Base-by-base conservation (phyloP, 37 sponge, comb jelly and placozoan species). In the Spongilla lacustris region DNA sequence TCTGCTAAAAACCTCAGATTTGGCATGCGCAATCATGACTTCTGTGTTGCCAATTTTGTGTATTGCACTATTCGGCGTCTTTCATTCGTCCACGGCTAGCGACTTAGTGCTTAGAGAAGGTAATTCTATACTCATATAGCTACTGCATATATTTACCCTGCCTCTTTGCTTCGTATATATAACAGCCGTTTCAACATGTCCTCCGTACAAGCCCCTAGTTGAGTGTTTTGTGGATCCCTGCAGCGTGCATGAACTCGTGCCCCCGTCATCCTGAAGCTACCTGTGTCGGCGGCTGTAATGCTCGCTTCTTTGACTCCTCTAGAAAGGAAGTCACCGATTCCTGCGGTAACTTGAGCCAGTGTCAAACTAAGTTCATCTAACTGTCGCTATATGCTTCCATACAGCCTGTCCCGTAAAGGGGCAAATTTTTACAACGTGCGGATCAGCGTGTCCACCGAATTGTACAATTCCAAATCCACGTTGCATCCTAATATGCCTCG, bases 231-330 rank as follows among this genome's bases (percentile, higher is more conserved):
- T 29, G 3, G 85, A 88, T 80, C 92, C 92, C 32, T 92, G 92
- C 76, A 67, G 34, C 27, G 37, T n/a, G n/a, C n/a, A n/a, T 76
- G 29, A 70, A 85, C 35, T 68, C 36, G 25, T 92, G 92, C 73
- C 85, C 81, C 36, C 79, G 85, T 67, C 81, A 88, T 49, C 92
- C 89, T 9, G 36, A 77, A 26, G 92, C 92, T 34, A 38, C 23
- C 25, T 92, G 92, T 74, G 68, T 29, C 12, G 92, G 92, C 28
- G 89, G 89, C 31, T 92, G 92, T 77, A 89, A 76, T 27, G 89
- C 89, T 35, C 77, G 84, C 38, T 89, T 83, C 78, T 89, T 83
- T 83, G 89, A 83, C 27, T 21, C 19, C 46, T 33, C 31, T 2
- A 70, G 69, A 12, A 76, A 84, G 26, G 85, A 84, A 76, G 85